Conservation (phyloP, 1,140 invertebrate species). For the Hycleus phaleratus region DNA sequence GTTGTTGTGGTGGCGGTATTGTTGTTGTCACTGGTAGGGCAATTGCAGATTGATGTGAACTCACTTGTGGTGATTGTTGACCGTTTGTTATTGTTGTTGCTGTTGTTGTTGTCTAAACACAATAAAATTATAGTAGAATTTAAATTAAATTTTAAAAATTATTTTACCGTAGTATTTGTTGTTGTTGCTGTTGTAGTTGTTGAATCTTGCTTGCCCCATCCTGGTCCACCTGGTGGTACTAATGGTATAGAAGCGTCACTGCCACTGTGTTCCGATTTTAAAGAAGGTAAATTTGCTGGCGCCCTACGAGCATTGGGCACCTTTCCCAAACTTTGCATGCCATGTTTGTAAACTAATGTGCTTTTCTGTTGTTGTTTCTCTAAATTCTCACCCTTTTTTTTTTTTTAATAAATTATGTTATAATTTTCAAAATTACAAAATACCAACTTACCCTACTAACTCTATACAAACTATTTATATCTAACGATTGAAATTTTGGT, state of each 20-base stretch:
- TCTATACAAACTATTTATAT: constrained; percentile 96
- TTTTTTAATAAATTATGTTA: not conserved
- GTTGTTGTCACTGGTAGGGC: constrained; percentile 34
- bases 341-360: constrained; percentile 84
- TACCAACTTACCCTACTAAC: constrained; percentile 61
- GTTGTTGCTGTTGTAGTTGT: constrained; percentile 21
- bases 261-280: constrained; percentile 76
- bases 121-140: not conserved
- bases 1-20: constrained; percentile 25
- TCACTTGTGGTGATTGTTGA: constrained; percentile 25
- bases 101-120: constrained; percentile 20
- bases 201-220: constrained; percentile 40
- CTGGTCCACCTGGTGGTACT: constrained; percentile 39
- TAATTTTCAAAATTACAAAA: not conserved
- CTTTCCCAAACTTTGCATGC: constrained; percentile 97
- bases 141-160: not conserved
- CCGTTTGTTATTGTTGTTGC: constrained; percentile 17
- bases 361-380: constrained; percentile 81
- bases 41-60: constrained; percentile 35
- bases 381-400: constrained; percentile 70
- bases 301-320: constrained; percentile 89
- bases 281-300: constrained; percentile 93
- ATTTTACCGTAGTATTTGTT: constrained; percentile 18
- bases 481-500: constrained; percentile 89
- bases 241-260: constrained; percentile 39